Conservation (phyloP, 1,140 invertebrate species). For the Lanistes nyassanus region DNA sequence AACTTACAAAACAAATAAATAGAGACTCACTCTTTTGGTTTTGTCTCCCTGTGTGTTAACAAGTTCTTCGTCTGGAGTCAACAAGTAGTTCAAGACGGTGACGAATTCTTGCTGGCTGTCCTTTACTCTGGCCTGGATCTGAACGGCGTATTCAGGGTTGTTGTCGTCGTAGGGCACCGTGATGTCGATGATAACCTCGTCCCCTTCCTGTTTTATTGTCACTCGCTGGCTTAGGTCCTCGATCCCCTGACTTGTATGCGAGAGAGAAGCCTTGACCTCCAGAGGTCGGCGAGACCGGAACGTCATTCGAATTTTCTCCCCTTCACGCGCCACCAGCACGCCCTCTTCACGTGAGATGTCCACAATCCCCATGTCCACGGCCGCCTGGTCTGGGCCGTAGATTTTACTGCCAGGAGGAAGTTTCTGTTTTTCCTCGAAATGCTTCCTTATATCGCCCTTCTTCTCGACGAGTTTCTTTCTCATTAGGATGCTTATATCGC, state of each 20-base stretch:
- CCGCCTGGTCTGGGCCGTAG: slow-evolving; percentile 5
- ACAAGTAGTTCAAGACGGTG: slow-evolving; percentile 21
- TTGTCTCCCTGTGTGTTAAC: background rate
- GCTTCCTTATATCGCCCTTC: background rate
- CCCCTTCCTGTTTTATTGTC: background rate
- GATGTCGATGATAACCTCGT: background rate
- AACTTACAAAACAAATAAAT: background rate
- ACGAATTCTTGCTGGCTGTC: slow-evolving; percentile 6
- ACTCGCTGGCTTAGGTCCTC: slow-evolving; percentile 3
- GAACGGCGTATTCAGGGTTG: slow-evolving; percentile 16
- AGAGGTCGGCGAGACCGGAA: slow-evolving; percentile 11
- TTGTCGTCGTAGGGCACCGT: background rate
- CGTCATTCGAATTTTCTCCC: slow-evolving; percentile 13
- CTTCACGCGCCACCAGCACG: slow-evolving; percentile 13
- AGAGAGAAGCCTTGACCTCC: slow-evolving; percentile 3
- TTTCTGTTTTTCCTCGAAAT: background rate
- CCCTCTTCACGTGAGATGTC: slow-evolving; percentile 13
- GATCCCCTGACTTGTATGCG: background rate
- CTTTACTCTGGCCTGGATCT: slow-evolving; percentile 13
- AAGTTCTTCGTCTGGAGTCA: slow-evolving; percentile 12
- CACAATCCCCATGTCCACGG: slow-evolving; percentile 10
- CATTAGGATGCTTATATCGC: background rate
- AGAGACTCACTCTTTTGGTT: background rate
- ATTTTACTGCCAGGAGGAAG: background rate
- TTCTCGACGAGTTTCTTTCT: too few species aligned